Evolutionary conservation across 2,797 vertebrate genomes (phyloP), one percentile per base, ranked within the genome.

Genomic region (Kryptopterus vitreolus): DNA sequence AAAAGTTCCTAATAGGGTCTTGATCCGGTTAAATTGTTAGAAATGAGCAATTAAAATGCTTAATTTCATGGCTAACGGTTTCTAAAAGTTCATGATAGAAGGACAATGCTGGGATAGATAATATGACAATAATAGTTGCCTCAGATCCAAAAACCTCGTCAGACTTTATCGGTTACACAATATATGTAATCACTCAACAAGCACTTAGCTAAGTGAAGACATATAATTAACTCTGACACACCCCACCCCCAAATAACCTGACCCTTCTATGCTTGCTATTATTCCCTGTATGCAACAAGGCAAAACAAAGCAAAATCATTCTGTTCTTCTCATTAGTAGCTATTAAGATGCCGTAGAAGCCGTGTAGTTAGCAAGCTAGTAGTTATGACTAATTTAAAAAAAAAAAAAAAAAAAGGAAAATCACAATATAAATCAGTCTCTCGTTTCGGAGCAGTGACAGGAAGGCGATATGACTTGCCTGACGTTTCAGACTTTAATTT

Each of bases 1-100:
- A 71, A 79, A 46, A 71, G 26, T 58, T 73, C 71, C 71, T 58
- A 58, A 58, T 24, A 38, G 33, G 22, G 33, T 35, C 26, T 71
- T 62, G n/a, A 52, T 33, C 33, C 18, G 26, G 55, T 33, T 33
- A 69, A 70, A 69, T 58, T 33, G 38, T 22, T 43, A 26, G 43
- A 71, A 61, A 71, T 50, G 11, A 61, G 68, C 38, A 43, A 70
- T 58, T 61, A 33, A 79, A 78, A 52, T 52, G 48, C 20, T 35
- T 71, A 65, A 77, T 77, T 79, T 48, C 43, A 52, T 71, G 38
- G 20, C 26, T 35, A 71, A 50, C 8, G 66, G 15, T 59, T 59
- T 24, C 10, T 62, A 48, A 46, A 10, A 69, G 15, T 26, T 58
- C 31, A 46, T 71, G 50, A 31, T 52, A 57, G 22, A 66, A 66